Conservation (phyloP, 2,797 vertebrate genomes). For the Forpus xanthops region DNA sequence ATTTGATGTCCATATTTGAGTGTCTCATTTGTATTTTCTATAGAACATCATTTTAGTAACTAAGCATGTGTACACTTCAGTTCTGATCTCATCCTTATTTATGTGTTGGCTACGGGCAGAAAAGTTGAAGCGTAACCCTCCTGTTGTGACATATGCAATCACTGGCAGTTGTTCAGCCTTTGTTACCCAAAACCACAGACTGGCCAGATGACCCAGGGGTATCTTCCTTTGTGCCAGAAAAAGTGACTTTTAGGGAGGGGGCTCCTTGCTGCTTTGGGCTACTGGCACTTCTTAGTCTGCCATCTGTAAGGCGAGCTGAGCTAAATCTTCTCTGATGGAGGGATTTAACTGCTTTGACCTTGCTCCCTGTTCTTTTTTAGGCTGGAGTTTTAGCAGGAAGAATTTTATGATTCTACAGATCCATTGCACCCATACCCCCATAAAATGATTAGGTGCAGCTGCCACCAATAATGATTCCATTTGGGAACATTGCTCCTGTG, state of each 20-base stretch:
- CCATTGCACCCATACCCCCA: neutral
- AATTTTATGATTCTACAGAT: neutral
- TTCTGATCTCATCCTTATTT: neutral
- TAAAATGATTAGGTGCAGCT: neutral
- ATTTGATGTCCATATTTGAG: neutral
- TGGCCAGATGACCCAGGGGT: neutral
- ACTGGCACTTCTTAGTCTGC: neutral
- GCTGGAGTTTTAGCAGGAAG: neutral
- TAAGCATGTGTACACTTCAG: neutral
- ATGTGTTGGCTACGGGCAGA: neutral
- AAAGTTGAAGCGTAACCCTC: neutral
- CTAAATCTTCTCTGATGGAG: neutral
- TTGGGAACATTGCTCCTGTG: neutral
- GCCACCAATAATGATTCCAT: neutral
- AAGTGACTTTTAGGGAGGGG: neutral
- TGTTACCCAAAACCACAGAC: neutral
- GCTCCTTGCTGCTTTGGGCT: neutral
- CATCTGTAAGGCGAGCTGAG: neutral
- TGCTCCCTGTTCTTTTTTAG: neutral
- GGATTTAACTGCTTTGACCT: neutral
- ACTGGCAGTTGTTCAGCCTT: neutral
- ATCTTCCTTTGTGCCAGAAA: neutral
- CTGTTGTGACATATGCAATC: neutral
- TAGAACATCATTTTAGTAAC: neutral
- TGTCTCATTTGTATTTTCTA: neutral